These are phyloP conservation scores for Bryconaethiops microstoma DNA, from an alignment of 2,797 vertebrate species.

Conservation along the genomic window DNA sequence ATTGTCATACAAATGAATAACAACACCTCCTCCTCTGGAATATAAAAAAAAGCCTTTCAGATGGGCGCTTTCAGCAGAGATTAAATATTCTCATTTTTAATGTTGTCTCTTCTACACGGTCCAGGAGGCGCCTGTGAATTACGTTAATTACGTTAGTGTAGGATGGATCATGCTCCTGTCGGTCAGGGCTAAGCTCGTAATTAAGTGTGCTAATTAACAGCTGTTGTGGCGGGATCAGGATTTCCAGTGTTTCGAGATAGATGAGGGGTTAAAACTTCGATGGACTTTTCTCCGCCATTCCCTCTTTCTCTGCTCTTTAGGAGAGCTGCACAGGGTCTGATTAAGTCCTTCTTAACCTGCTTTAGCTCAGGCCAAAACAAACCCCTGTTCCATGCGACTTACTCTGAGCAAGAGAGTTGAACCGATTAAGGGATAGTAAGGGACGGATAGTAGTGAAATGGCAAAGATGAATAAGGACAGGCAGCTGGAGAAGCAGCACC, in stretches of 20 bases:
- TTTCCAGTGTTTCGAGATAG: conserved; percentile 45
- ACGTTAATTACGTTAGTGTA: conserved; percentile 58
- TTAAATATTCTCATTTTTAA: conserved; percentile 42
- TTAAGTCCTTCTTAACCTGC: conserved; percentile 34
- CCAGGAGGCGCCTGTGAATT: conserved; percentile 52
- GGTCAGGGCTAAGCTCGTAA: conserved; percentile 60
- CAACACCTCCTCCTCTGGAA: conserved; percentile 18
- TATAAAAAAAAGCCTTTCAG: conserved; percentile 25
- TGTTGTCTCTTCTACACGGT: conserved; percentile 43
- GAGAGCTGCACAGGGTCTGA: conserved; percentile 20
- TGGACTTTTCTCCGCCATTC: not conserved
- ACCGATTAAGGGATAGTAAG: not conserved
- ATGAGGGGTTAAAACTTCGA: conserved; percentile 49
- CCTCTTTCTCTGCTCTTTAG: conserved; percentile 4
- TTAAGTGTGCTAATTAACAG: conserved; percentile 63
- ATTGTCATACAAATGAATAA: conserved; percentile 44
- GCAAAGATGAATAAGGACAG: not conserved
- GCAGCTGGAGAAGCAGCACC: conserved; percentile 21
- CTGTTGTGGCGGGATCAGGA: conserved; percentile 54
- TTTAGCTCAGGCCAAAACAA: conserved; percentile 14
- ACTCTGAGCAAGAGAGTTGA: not conserved
- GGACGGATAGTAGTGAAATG: not conserved
- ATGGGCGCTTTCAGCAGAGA: conserved; percentile 28
- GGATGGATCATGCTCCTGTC: conserved; percentile 56
- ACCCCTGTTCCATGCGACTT: not conserved